A percentile compares a stretch with the other conserved stretches of the same genome.
Evolutionary conservation across 2,888 invertebrate genomes (phyloP).

Genomic region (Euzetes globulus): DNA sequence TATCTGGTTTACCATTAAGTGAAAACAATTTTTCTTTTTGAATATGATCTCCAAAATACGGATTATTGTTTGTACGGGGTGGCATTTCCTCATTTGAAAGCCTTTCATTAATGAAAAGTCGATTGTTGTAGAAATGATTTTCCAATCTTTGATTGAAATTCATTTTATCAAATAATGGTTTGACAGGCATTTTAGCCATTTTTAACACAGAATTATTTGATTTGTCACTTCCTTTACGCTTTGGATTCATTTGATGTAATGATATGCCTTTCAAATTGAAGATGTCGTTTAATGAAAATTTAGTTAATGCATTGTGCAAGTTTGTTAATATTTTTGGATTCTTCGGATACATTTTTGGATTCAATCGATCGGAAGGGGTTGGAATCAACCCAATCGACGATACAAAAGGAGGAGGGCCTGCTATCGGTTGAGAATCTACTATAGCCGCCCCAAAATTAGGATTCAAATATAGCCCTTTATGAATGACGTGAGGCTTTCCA

Average conservation of each 20-base stretch:
- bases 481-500: background rate
- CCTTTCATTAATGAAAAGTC: too few species aligned
- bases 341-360: background rate
- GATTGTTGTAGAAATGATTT: too few species aligned
- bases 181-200: background rate
- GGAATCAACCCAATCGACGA: background rate
- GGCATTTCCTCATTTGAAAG: too few species aligned
- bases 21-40: too few species aligned
- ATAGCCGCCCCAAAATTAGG: background rate
- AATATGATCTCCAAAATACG: too few species aligned
- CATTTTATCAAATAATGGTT: background rate
- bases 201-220: background rate
- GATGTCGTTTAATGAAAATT: constrained; percentile 3
- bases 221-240: background rate
- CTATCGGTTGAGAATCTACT: background rate
- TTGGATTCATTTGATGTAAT: constrained; percentile 7
- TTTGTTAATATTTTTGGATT: background rate
- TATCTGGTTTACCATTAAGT: too few species aligned
- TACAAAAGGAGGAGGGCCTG: background rate
- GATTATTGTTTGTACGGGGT: too few species aligned
- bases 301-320: background rate
- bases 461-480: background rate
- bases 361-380: background rate
- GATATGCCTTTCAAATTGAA: background rate
- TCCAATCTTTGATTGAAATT: background rate